Evolutionary conservation across 92 coral and sea anemone species (phyloP).

Genomic region (Zoanthus sansibaricus): DNA sequence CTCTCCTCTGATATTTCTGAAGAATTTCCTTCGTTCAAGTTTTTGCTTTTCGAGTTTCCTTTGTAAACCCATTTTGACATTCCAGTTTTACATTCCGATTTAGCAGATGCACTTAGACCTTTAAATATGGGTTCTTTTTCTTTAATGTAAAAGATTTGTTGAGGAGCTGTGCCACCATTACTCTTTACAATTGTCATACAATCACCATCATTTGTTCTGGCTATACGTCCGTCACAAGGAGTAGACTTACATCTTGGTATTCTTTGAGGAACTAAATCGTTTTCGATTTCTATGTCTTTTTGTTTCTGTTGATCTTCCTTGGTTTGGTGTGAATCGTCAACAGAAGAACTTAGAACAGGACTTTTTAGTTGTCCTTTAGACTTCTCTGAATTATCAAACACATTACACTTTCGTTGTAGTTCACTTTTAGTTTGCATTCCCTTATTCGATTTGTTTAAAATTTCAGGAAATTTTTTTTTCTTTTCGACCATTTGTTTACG

Average conservation of each 20-base stretch:
- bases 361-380: not conserved
- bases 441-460: slow-evolving; percentile 12
- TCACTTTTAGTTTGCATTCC: slow-evolving; percentile 1
- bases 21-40: not conserved
- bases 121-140: slow-evolving; percentile 17
- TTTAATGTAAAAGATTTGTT: slow-evolving; percentile 32
- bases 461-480: slow-evolving; percentile 9
- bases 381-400: not conserved
- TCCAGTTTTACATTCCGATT: slow-evolving; percentile 11
- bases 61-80: slow-evolving; percentile 52
- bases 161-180: not conserved
- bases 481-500: slow-evolving; percentile 35
- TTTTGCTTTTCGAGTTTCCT: slow-evolving; percentile 30
- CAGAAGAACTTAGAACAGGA: not conserved
- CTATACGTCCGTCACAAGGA: slow-evolving; percentile 19
- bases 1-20: not conserved
- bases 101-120: slow-evolving; percentile 17
- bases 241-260: slow-evolving; percentile 39
- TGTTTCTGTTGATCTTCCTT: slow-evolving; percentile 1
- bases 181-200: slow-evolving; percentile 26
- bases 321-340: not conserved
- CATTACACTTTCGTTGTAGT: not conserved
- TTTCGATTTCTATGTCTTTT: not conserved
- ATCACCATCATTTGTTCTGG: slow-evolving; percentile 22
- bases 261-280: not conserved